Percentiles rank a stretch among this genome's conserved stretches.
phyloP scores from a whole-genome alignment of 2,888 invertebrate species.

The Drosophila algonquin region DNA sequence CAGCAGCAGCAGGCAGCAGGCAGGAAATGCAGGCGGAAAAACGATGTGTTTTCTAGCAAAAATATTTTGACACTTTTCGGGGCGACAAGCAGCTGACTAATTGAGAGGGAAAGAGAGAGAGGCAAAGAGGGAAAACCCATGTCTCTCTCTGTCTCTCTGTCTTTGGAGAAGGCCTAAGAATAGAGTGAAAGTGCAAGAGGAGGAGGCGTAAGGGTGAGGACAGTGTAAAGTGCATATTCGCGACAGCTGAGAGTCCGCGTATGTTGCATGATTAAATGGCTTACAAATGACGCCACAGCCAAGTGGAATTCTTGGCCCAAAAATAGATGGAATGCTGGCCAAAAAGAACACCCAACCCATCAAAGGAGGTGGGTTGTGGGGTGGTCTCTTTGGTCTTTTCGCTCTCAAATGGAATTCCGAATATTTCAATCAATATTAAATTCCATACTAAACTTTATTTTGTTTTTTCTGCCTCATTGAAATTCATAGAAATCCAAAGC shows the following conservation, averaged over 20 bases:
- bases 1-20: slow-evolving; percentile 1
- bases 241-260: slow-evolving; percentile 60
- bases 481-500: not conserved
- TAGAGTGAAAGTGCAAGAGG: slow-evolving; percentile 8
- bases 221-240: slow-evolving; percentile 57
- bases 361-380: not conserved
- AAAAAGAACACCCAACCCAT: not conserved
- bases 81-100: slow-evolving; percentile 76
- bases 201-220: not conserved
- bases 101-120: slow-evolving; percentile 42
- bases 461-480: not conserved
- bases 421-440: slow-evolving; percentile 26
- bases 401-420: slow-evolving; percentile 8
- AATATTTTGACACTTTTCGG: slow-evolving; percentile 74
- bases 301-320: slow-evolving; percentile 14
- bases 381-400: slow-evolving; percentile 4
- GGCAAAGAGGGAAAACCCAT: not conserved
- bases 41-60: slow-evolving; percentile 54
- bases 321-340: slow-evolving; percentile 21
- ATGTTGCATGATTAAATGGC: slow-evolving; percentile 68
- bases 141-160: not conserved
- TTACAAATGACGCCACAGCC: slow-evolving; percentile 64
- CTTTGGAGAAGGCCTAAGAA: slow-evolving; percentile 30
- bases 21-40: slow-evolving; percentile 2
- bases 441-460: slow-evolving; percentile 1